Conservation (phyloP, 2,888 invertebrate species). For the Meta bourneti region DNA sequence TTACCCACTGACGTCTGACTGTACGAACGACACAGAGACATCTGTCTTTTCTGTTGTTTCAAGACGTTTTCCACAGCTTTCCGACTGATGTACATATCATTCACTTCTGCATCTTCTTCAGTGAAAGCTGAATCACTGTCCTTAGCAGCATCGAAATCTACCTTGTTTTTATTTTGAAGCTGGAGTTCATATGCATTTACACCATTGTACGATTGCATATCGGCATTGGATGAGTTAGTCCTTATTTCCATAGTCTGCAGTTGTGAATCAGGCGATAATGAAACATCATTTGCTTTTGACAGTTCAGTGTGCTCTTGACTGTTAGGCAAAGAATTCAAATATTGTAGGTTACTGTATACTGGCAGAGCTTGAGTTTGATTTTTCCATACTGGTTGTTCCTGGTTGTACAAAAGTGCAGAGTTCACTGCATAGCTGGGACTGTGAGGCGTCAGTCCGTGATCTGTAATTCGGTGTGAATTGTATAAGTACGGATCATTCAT, state of each 20-base stretch:
- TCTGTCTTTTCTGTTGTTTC: conserved; percentile 81
- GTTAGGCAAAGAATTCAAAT: conserved; percentile 35
- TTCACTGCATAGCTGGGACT: conserved; percentile 17
- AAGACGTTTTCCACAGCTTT: conserved; percentile 89
- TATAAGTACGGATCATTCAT: conserved; percentile 42
- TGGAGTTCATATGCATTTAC: conserved; percentile 28
- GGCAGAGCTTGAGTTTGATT: conserved; percentile 43
- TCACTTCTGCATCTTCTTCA: conserved; percentile 69
- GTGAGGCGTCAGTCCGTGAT: conserved; percentile 25
- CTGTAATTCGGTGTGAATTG: conserved; percentile 28
- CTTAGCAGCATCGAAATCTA: conserved; percentile 66
- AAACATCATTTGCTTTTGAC: conserved; percentile 46
- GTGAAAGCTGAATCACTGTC: conserved; percentile 73
- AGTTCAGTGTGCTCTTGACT: conserved; percentile 42
- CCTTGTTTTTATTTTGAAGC: conserved; percentile 40
- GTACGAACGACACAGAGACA: conserved; percentile 79
- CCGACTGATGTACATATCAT: conserved; percentile 85
- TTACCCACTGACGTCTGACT: conserved; percentile 76
- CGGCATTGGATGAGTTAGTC: not conserved
- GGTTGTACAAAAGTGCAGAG: conserved; percentile 8
- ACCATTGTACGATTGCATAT: conserved; percentile 27
- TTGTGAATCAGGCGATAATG: conserved; percentile 29
- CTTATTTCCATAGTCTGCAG: conserved; percentile 5
- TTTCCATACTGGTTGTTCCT: conserved; percentile 14
- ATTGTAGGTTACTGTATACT: conserved; percentile 70